Percentiles rank a stretch among this genome's conserved stretches.
Conservation (phyloP, 2,113 vertebrate species). For the Cyrtonyx montezumae region DNA sequence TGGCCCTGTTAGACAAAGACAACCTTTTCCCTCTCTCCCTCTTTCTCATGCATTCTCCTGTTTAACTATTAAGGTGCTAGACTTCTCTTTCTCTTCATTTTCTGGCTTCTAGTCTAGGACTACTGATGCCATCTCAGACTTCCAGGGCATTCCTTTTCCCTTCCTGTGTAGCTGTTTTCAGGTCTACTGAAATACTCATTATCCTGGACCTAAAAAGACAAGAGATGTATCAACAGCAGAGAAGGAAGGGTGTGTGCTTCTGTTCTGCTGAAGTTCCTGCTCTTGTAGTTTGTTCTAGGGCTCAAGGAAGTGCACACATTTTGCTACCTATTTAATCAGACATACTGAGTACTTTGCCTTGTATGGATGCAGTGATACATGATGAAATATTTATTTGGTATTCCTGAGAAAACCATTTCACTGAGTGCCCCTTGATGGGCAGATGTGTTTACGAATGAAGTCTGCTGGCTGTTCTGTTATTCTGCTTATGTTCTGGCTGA, state of each 20-base stretch:
- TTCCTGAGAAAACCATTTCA: not conserved
- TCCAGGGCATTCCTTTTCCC: not conserved
- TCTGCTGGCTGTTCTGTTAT: not conserved
- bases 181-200: not conserved
- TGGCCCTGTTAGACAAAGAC: not conserved
- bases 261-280: not conserved
- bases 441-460: constrained; percentile 18
- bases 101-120: not conserved
- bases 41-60: not conserved
- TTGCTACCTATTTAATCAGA: not conserved
- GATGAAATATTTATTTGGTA: not conserved
- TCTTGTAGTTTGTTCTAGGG: not conserved
- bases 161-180: not conserved
- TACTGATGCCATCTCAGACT: not conserved
- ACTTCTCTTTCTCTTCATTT: not conserved
- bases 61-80: not conserved
- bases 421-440: not conserved
- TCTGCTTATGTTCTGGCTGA: not conserved
- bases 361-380: not conserved
- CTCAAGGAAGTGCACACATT: not conserved
- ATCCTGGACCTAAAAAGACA: not conserved
- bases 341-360: not conserved
- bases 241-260: not conserved
- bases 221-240: not conserved
- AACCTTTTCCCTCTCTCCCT: not conserved